phyloP scores from a whole-genome alignment of 2,797 vertebrate genomes.

The Calcarius lapponicus region DNA sequence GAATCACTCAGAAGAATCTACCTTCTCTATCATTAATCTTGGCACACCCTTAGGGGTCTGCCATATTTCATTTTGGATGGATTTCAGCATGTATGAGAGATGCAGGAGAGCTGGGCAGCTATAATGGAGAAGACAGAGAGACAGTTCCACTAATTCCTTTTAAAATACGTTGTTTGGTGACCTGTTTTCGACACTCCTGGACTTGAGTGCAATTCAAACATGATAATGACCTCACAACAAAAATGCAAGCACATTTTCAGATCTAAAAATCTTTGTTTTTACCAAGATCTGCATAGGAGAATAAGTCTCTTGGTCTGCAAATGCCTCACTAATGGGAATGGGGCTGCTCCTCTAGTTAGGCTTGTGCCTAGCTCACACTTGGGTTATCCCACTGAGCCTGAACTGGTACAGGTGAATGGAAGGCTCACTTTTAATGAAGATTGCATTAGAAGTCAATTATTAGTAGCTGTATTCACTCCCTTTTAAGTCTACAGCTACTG shows the following conservation, averaged over 20 bases:
- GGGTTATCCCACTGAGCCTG: background rate
- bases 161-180: background rate
- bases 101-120: background rate
- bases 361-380: background rate
- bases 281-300: background rate
- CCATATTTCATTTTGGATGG: background rate
- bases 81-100: background rate
- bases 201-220: background rate
- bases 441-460: background rate
- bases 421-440: background rate
- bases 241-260: background rate
- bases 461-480: accelerated
- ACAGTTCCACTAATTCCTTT: background rate
- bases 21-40: background rate
- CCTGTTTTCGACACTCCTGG: background rate
- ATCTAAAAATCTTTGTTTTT: background rate
- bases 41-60: background rate
- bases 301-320: background rate
- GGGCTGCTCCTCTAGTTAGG: background rate
- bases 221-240: background rate
- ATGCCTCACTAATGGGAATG: background rate
- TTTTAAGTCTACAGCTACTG: background rate
- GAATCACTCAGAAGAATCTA: background rate
- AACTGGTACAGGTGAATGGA: background rate
- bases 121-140: background rate